phyloP scores from a whole-genome alignment of 2,888 invertebrate species.

The Coleophora flavipennella region DNA sequence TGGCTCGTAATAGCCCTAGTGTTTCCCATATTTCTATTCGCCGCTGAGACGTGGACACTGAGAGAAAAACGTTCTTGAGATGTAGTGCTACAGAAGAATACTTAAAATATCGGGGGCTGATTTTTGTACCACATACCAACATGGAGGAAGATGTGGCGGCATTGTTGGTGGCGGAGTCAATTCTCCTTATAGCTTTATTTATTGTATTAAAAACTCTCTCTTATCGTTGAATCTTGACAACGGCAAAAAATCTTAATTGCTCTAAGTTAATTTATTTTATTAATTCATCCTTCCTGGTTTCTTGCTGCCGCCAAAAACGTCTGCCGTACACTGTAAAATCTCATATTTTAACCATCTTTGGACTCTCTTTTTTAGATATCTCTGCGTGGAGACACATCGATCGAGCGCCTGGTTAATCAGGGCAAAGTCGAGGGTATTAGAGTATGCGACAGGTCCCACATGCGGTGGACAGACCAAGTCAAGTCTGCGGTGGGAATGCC shows the following conservation, averaged over 20 bases:
- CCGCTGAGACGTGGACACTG: neutral
- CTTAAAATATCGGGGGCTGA: no score
- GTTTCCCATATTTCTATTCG: neutral
- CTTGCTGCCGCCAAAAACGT: neutral
- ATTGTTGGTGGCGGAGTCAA: no score
- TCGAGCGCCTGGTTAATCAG: neutral
- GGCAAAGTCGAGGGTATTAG: neutral
- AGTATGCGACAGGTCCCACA: neutral
- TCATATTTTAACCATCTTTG: slow-evolving; percentile 1
- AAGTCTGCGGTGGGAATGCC: slow-evolving; percentile 2
- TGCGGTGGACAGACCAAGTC: slow-evolving; percentile 1
- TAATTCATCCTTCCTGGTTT: neutral
- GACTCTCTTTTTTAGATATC: neutral
- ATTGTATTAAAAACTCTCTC: no score
- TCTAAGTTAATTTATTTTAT: no score
- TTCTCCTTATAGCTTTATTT: no score
- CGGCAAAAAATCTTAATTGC: no score
- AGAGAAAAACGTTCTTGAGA: neutral
- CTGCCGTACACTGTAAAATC: neutral
- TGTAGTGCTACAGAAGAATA: neutral
- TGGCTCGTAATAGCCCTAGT: neutral
- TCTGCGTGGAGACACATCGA: neutral
- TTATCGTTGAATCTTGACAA: no score
- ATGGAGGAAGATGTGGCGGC: no score
- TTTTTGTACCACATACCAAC: no score